phyloP scores from a whole-genome alignment of 2,888 invertebrate species.

The Thelaira solivaga region DNA sequence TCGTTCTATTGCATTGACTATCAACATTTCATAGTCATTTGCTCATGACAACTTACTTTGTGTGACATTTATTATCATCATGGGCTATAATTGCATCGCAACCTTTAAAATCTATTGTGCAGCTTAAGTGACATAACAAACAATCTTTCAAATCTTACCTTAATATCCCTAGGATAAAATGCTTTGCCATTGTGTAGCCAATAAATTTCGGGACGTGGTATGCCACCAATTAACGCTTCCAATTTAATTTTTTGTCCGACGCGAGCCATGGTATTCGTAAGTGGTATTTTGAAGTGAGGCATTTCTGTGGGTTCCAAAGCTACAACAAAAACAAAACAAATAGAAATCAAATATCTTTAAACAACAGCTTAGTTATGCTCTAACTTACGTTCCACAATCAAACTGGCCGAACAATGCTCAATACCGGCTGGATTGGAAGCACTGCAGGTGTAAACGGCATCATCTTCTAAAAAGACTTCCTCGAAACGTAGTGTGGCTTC shows the following conservation, averaged over 20 bases:
- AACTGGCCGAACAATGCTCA: conserved; percentile 81
- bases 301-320: conserved; percentile 81
- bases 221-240: conserved; percentile 83
- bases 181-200: conserved; percentile 85
- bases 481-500: conserved; percentile 86
- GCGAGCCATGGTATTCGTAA: conserved; percentile 85
- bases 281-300: conserved; percentile 81
- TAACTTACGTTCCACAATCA: conserved; percentile 83
- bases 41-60: too few species aligned
- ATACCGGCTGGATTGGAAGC: conserved; percentile 83
- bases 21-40: too few species aligned
- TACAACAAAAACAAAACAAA: too few species aligned
- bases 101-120: too few species aligned
- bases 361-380: too few species aligned
- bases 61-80: too few species aligned
- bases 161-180: conserved; percentile 80
- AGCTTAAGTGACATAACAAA: background rate
- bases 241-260: conserved; percentile 85
- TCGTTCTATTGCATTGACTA: too few species aligned
- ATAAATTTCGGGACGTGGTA: conserved; percentile 81
- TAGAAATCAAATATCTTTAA: too few species aligned
- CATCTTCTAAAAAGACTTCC: conserved; percentile 82
- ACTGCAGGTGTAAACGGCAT: conserved; percentile 84
- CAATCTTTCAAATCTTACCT: conserved; percentile 79
- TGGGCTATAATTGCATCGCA: too few species aligned